Percentiles rank a stretch among this genome's conserved stretches.
Evolutionary conservation across 2,888 invertebrate genomes (phyloP).

Genomic region (Leptinotarsa tumamoca): DNA sequence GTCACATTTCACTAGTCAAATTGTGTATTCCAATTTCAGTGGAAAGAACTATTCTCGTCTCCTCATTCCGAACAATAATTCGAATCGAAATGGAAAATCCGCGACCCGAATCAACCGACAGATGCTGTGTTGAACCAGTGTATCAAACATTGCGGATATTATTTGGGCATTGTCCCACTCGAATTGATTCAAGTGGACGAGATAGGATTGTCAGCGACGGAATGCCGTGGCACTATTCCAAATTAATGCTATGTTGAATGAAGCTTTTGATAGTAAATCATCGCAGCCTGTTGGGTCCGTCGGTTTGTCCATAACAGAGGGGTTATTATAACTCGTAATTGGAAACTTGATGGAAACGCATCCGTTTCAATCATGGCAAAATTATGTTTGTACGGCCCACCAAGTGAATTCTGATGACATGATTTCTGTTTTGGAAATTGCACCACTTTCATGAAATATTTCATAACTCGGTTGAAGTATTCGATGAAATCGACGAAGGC

Average conservation of each 20-base stretch:
- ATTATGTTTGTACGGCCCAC: neutral
- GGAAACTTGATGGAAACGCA: neutral
- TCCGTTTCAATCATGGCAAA: neutral
- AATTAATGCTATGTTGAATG: constrained; percentile 36
- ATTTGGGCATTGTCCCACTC: constrained; percentile 38
- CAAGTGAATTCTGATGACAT: too few species aligned
- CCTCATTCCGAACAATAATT: neutral
- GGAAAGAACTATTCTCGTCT: too few species aligned
- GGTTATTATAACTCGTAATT: neutral
- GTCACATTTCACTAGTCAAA: too few species aligned
- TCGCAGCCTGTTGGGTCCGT: neutral
- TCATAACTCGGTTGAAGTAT: too few species aligned
- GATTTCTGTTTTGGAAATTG: too few species aligned
- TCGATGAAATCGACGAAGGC: too few species aligned
- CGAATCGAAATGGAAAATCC: neutral
- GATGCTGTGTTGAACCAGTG: constrained; percentile 21
- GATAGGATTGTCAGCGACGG: constrained; percentile 43
- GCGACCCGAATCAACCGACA: constrained; percentile 1
- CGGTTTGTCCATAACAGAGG: neutral
- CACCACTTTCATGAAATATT: too few species aligned
- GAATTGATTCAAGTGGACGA: constrained; percentile 48
- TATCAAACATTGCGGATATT: constrained; percentile 40
- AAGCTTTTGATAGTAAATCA: constrained; percentile 19
- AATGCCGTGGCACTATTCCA: constrained; percentile 45
- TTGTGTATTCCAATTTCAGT: too few species aligned